phyloP scores from a whole-genome alignment of 2,797 vertebrate species.

The Cetoscarus ocellatus region DNA sequence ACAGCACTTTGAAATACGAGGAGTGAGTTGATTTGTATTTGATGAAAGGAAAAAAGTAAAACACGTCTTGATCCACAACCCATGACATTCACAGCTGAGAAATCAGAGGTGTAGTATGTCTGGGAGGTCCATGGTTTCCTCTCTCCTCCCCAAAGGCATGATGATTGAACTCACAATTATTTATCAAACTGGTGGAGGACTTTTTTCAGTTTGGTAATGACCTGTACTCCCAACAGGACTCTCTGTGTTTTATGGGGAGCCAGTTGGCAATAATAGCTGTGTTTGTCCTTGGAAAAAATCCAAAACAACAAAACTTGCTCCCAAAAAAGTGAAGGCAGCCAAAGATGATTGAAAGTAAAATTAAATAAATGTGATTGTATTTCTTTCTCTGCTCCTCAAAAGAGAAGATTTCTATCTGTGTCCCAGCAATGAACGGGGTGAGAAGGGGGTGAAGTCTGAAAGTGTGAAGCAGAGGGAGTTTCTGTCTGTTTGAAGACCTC shows the following conservation, averaged over 20 bases:
- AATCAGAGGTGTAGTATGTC: slow-evolving; percentile 13
- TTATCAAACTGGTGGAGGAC: slow-evolving; percentile 39
- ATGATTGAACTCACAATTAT: slow-evolving; percentile 40
- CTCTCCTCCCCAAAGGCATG: slow-evolving; percentile 40
- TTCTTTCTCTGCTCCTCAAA: slow-evolving; percentile 33
- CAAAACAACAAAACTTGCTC: slow-evolving; percentile 26
- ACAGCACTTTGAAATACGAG: no score
- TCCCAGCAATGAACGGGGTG: slow-evolving; percentile 39
- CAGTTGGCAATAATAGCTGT: slow-evolving; percentile 45
- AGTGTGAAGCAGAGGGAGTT: slow-evolving; percentile 55
- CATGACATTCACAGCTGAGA: slow-evolving; percentile 11
- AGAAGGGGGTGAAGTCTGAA: slow-evolving; percentile 39
- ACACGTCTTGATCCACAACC: no score
- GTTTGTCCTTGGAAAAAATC: slow-evolving; percentile 42
- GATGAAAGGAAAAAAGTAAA: no score
- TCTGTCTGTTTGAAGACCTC: slow-evolving; percentile 66
- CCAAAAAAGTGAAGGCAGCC: slow-evolving; percentile 30
- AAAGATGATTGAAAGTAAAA: slow-evolving; percentile 3
- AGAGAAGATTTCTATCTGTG: slow-evolving; percentile 50
- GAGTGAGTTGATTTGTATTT: no score
- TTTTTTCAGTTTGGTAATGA: slow-evolving; percentile 54
- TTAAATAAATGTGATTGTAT: slow-evolving; percentile 10
- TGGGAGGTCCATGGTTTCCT: slow-evolving; percentile 36
- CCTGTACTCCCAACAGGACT: slow-evolving; percentile 28
- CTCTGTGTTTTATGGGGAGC: slow-evolving; percentile 37